These are phyloP conservation scores for Perca flavescens DNA, from an alignment of 2,113 vertebrate genomes.

Conservation along the genomic window DNA sequence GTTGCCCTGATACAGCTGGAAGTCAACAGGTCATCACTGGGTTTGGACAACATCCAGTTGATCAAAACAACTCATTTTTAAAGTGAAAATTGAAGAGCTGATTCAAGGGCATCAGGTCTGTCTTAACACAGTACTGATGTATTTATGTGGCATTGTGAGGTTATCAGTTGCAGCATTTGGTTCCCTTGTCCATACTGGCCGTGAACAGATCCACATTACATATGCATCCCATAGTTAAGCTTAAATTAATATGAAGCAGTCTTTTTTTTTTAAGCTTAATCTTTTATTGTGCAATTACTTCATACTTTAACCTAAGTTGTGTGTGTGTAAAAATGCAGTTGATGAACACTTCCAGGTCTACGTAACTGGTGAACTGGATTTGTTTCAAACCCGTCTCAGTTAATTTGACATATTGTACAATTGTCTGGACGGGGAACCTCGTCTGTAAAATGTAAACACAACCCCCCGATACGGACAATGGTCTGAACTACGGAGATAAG, in stretches of 20 bases:
- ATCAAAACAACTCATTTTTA: background rate
- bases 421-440: background rate
- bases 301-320: background rate
- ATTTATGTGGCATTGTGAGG: background rate
- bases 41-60: background rate
- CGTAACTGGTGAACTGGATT: background rate
- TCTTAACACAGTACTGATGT: no score
- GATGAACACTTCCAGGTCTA: background rate
- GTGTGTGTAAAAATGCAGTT: background rate
- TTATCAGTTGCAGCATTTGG: background rate
- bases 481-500: background rate
- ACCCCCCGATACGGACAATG: accelerated
- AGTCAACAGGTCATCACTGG: background rate
- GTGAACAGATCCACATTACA: background rate
- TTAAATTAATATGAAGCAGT: no score
- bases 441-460: background rate
- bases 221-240: background rate
- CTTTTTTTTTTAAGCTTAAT: background rate
- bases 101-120: background rate
- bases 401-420: background rate
- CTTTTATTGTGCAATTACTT: background rate
- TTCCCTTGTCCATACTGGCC: background rate
- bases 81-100: background rate
- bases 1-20: no score
- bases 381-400: background rate